Percentiles rank a stretch among this genome's conserved stretches.
These are phyloP conservation scores for Acanthococcus lagerstroemiae DNA, from an alignment of 2,888 invertebrate genomes.

Conservation along the genomic window DNA sequence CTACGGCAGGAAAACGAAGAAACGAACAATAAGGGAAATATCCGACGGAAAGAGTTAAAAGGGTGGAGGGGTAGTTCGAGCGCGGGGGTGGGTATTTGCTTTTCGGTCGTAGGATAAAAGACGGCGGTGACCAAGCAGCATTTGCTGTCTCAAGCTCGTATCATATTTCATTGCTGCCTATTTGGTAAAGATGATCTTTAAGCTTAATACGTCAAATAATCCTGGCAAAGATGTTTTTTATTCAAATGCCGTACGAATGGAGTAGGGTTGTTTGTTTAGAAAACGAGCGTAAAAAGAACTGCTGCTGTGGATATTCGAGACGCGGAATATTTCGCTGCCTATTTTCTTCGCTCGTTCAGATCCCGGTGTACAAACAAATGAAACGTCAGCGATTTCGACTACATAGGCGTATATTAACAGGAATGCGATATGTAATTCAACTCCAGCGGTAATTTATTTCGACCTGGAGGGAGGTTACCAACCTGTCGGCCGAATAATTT, in stretches of 20 bases:
- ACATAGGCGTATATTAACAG: too few relatives aligned
- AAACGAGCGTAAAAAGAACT: slow-evolving; percentile 20
- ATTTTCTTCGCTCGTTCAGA: too few relatives aligned
- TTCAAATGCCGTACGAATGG: slow-evolving; percentile 24
- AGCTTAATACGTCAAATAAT: slow-evolving; percentile 30
- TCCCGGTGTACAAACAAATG: too few relatives aligned
- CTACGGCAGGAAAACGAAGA: slow-evolving; percentile 27
- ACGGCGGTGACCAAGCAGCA: slow-evolving; percentile 28
- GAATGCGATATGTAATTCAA: too few relatives aligned
- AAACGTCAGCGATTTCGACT: too few relatives aligned
- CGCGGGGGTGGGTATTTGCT: slow-evolving; percentile 26
- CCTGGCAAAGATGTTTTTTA: slow-evolving; percentile 28
- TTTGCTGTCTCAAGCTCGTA: slow-evolving; percentile 21
- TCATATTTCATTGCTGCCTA: slow-evolving; percentile 30
- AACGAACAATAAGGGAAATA: slow-evolving; percentile 28
- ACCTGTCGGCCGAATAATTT: too few relatives aligned
- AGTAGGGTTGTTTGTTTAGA: slow-evolving; percentile 30
- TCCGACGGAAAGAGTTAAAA: slow-evolving; percentile 25
- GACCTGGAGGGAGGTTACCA: too few relatives aligned
- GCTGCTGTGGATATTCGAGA: slow-evolving; percentile 17
- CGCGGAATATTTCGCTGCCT: slow-evolving; percentile 17
- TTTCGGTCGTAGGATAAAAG: slow-evolving; percentile 15
- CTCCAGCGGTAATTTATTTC: too few relatives aligned
- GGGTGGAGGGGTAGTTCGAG: slow-evolving; percentile 3
- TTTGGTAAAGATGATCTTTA: slow-evolving; percentile 29